Evolutionary conservation across 64 coral and sea anemone genomes (phyloP).

Genomic region (Pocillopora damicornis): DNA sequence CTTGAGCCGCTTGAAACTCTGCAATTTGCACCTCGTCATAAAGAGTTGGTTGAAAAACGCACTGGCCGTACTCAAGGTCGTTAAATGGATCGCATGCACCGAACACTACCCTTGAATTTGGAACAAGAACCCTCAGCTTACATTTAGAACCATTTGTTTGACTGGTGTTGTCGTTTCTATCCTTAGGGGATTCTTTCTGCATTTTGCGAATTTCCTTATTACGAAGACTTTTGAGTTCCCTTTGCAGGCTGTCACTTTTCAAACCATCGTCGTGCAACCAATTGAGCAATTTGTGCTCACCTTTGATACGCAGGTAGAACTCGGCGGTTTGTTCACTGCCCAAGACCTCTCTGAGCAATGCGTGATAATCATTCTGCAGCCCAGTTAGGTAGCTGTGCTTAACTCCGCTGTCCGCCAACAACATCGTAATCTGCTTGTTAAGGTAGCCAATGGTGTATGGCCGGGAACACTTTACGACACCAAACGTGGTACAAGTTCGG

Average conservation of each 20-base stretch:
- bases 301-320: slow-evolving; percentile 42
- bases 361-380: slow-evolving; percentile 64
- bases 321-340: background rate
- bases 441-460: slow-evolving; percentile 76
- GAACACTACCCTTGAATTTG: slow-evolving; percentile 52
- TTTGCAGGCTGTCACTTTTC: slow-evolving; percentile 12
- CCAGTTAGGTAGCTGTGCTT: slow-evolving; percentile 36
- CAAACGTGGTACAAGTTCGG: slow-evolving; percentile 64
- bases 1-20: slow-evolving; percentile 1
- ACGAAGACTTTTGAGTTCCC: slow-evolving; percentile 21
- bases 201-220: slow-evolving; percentile 45
- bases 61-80: slow-evolving; percentile 47
- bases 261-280: slow-evolving; percentile 23
- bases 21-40: slow-evolving; percentile 23
- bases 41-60: slow-evolving; percentile 49
- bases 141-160: slow-evolving; percentile 12
- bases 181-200: slow-evolving; percentile 23
- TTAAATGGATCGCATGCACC: slow-evolving; percentile 54
- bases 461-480: slow-evolving; percentile 84
- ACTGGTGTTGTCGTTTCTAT: background rate
- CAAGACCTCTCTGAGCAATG: slow-evolving; percentile 34
- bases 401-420: slow-evolving; percentile 69
- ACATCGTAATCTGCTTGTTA: slow-evolving; percentile 80
- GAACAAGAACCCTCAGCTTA: slow-evolving; percentile 54
- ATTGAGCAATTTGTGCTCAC: background rate